Percentiles rank a stretch among this genome's conserved stretches.
Conservation (phyloP, 2,797 vertebrate genomes). For the Tenualosa thibaudeaui region DNA sequence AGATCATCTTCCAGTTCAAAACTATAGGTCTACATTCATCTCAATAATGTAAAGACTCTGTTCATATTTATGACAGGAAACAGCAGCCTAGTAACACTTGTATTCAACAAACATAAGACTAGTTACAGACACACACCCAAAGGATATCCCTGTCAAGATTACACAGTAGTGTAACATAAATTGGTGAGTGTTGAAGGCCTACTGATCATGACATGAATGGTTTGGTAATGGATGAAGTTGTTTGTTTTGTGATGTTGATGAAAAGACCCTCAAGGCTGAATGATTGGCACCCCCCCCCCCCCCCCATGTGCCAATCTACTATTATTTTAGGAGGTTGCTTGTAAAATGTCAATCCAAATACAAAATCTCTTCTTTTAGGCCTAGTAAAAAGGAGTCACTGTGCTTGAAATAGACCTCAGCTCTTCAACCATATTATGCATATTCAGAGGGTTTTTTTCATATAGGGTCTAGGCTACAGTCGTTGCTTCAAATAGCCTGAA, state of each 20-base stretch:
- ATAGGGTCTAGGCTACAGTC: background rate
- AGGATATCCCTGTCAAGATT: background rate
- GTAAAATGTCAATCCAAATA: background rate
- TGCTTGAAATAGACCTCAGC: background rate
- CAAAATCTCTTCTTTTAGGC: background rate
- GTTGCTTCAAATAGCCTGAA: background rate
- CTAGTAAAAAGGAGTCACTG: background rate
- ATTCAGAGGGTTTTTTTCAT: slow-evolving; percentile 1
- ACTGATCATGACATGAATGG: background rate
- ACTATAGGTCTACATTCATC: background rate
- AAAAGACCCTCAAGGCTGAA: background rate
- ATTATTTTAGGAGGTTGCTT: background rate
- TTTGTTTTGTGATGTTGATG: background rate
- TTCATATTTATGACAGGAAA: background rate
- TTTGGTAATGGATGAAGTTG: background rate
- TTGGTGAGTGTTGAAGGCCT: background rate
- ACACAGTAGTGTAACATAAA: background rate
- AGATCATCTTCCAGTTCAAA: background rate
- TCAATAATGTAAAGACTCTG: background rate
- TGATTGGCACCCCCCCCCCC: background rate
- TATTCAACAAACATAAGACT: background rate
- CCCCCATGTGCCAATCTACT: background rate
- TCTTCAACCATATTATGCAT: background rate
- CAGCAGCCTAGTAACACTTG: background rate
- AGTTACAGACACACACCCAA: background rate